Evolutionary conservation across 2,888 invertebrate genomes (phyloP), one percentile per base, ranked within the genome.

Genomic region (Clistopyga incitator): DNA sequence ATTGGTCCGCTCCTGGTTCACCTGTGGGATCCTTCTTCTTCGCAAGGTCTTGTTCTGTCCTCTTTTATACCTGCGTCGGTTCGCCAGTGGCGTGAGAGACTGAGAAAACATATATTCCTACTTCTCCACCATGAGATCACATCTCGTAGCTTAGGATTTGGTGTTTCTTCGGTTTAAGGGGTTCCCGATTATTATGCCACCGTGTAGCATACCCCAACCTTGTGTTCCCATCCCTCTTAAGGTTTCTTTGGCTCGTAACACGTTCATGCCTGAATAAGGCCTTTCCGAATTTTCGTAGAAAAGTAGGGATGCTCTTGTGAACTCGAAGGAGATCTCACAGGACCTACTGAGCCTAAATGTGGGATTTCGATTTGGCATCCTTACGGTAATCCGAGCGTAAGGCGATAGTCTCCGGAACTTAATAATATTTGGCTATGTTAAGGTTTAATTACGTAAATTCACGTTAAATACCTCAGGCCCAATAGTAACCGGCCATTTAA

Each of bases 1-100:
- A 82, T 78, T 70, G 74, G 78, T 76, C 74, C 84, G 84, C 79
- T 85, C 85, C 85, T 84, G 82, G 78, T 85, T 87, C 84, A 87
- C 87, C 85, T 86, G 87, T 82, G 79, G 85, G 59, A 81, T 45
- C 82, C 61, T 83, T 80, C 54, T 84, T 80, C 74, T 59, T 74
- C 56, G 78, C 70, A 81, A 80, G 81, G 78, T 78, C 76, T 72
- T 72, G 54, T 68, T 81, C 74, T 61, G 77, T 78, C 47, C 47
- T 47, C 47, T 47, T 47, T 52, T 85, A 86, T 86, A 86, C 86
- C 86, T 86, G 86, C 72, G 82, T 78, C 80, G 82, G 79, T 78
- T 71, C 79, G 82, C 77, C 74, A 47, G 25, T 54, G 50, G 74
- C 74, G 82, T 80, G 85, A 82, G 85, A 85, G 80, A 78, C 70